phyloP scores from a whole-genome alignment of 2,797 vertebrate genomes.

The Phoxinus dragarum region DNA sequence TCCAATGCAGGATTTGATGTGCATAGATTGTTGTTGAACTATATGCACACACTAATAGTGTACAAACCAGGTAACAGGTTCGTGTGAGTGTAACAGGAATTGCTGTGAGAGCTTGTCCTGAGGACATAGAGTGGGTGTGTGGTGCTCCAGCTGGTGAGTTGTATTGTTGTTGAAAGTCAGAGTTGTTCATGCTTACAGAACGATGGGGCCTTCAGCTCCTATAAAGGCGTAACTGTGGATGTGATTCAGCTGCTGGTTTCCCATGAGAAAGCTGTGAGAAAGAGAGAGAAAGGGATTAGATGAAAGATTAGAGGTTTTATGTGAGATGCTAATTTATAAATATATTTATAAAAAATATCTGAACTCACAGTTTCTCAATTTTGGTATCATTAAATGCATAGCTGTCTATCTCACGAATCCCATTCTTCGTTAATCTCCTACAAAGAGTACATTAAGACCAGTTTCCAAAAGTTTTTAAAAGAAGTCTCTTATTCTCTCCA shows the following conservation, averaged over 20 bases:
- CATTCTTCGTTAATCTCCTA: slow-evolving; percentile 81
- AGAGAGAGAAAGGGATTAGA: slow-evolving; percentile 8
- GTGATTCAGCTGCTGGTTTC: slow-evolving; percentile 74
- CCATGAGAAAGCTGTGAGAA: slow-evolving; percentile 71
- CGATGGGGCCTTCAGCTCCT: slow-evolving; percentile 77
- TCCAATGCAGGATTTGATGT: background rate
- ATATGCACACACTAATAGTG: background rate
- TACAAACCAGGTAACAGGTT: slow-evolving; percentile 4
- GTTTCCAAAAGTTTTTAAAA: slow-evolving; percentile 54
- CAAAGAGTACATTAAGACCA: background rate
- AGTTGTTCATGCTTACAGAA: slow-evolving; percentile 78
- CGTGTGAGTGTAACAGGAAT: slow-evolving; percentile 3
- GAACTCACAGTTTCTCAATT: slow-evolving; percentile 80
- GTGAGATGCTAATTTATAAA: slow-evolving; percentile 32
- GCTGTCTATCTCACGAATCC: slow-evolving; percentile 77
- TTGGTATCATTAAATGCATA: slow-evolving; percentile 81
- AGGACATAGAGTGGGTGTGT: slow-evolving; percentile 36
- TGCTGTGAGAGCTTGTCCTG: slow-evolving; percentile 3
- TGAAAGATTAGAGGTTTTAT: slow-evolving; percentile 24
- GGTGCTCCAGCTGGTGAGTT: slow-evolving; percentile 54
- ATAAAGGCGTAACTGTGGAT: slow-evolving; percentile 77
- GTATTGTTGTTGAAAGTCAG: slow-evolving; percentile 58
- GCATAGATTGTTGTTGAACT: background rate
- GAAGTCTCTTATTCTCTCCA: background rate
- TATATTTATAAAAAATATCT: background rate